Conservation (phyloP, 2,797 vertebrate genomes). For the Scarus forsteni region DNA sequence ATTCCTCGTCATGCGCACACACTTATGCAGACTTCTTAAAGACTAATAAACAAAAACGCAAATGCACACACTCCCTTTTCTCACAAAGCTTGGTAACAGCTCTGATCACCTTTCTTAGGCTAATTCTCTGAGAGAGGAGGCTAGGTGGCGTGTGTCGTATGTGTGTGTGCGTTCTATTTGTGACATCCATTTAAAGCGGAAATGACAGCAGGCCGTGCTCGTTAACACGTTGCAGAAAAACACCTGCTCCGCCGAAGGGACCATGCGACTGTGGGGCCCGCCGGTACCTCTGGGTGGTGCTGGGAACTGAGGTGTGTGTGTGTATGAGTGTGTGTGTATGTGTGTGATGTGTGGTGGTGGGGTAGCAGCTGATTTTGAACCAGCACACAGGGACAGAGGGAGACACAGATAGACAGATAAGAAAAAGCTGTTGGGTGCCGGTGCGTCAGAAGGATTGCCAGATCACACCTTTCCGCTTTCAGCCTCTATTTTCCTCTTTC, state of each 20-base stretch:
- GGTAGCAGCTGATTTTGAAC: conserved; percentile 50
- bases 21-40: conserved; percentile 75
- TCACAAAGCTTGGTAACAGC: conserved; percentile 60
- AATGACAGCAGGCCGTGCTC: conserved; percentile 90
- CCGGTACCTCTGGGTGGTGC: conserved; percentile 87
- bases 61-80: not conserved
- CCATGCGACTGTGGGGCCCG: conserved; percentile 86
- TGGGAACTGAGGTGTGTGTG: conserved; percentile 75
- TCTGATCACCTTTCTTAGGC: conserved; percentile 78
- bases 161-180: conserved; percentile 82
- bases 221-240: conserved; percentile 90
- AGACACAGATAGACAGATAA: conserved; percentile 54
- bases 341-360: conserved; percentile 63
- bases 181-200: conserved; percentile 89
- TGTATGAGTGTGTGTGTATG: conserved; percentile 2
- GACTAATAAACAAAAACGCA: conserved; percentile 16
- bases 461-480: conserved; percentile 72
- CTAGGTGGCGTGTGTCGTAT: conserved; percentile 66
- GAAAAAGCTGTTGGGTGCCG: conserved; percentile 64
- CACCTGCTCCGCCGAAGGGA: conserved; percentile 90
- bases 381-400: conserved; percentile 74
- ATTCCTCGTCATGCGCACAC: conserved; percentile 19
- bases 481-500: conserved; percentile 60
- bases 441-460: conserved; percentile 62
- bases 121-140: conserved; percentile 70